Base-by-base conservation (phyloP, 1,140 invertebrate species). In the Cotesia glomerata region DNA sequence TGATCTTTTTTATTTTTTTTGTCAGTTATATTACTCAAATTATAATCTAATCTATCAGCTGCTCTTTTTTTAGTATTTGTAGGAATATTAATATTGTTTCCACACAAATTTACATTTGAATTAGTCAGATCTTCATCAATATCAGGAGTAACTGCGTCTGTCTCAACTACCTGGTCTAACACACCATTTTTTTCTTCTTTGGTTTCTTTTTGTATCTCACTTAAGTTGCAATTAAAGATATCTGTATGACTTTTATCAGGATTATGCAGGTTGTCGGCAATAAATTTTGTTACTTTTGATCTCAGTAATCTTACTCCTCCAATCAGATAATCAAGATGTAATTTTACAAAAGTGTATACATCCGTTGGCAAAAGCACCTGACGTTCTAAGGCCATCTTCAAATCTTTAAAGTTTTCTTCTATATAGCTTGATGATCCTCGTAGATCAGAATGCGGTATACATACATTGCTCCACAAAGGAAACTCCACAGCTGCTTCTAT, bases 251-350 rank as follows among this genome's bases (percentile, higher is more conserved):
- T 54, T 18, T 54, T 54, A 13, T 54, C 52, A 54, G 52, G 0
- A 14, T 54, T 54, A 14, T 54, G 11, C 1, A 13, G n/a, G n/a
- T 54, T 54, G 5, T 54, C 52, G 16, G 5, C 14, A 13, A 54
- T 54, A 54, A 54, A 54, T 54, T 54, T 9, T n/a, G 52, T 54
- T 54, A 54, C n/a, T 54, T 54, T 54, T 18, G n/a, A 54, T 54
- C 52, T 54, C n/a, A 54, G 13, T 54, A 54, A 54, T 1, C 52
- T 54, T 5, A 54, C 52, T 54, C 52, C 52, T 54, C 52, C 52
- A 54, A 18, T 54, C 11, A 54, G 52, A 54, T 54, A 54, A 54
- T 54, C 52, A 54, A 54, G 52, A 54, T 54, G 52, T 54, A 54
- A 54, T 54, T 54, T 54, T 54, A 54, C 11, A 54, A 54, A 54